Evolutionary conservation across 2,113 vertebrate species (phyloP).

Genomic region (Rhinoderma darwinii): DNA sequence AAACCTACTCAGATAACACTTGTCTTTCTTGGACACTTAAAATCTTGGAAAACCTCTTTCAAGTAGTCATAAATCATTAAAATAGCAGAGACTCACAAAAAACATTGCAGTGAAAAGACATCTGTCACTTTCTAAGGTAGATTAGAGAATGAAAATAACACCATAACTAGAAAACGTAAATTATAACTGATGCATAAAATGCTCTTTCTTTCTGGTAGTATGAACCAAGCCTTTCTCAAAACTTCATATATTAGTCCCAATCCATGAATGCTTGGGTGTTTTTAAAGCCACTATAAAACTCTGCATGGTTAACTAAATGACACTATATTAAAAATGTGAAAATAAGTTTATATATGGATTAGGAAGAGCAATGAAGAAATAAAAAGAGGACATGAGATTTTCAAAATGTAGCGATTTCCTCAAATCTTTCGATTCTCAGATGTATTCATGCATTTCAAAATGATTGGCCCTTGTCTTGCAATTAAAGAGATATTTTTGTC

Average conservation of each 20-base stretch:
- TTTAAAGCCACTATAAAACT: too few relatives aligned
- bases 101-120: not conserved
- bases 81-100: not conserved
- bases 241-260: too few relatives aligned
- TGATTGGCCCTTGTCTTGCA: slow-evolving; percentile 12
- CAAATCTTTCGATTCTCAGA: not conserved
- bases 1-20: not conserved
- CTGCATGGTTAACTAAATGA: not conserved
- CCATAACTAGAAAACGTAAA: not conserved
- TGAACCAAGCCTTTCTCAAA: too few relatives aligned
- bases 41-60: not conserved
- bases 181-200: not conserved
- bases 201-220: not conserved
- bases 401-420: too few relatives aligned
- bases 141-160: not conserved
- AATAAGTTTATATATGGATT: not conserved
- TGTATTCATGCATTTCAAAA: not conserved
- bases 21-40: too few relatives aligned
- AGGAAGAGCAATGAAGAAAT: not conserved
- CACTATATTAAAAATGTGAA: not conserved
- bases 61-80: not conserved
- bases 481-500: not conserved
- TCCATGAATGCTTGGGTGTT: too few relatives aligned
- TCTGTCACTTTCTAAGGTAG: not conserved
- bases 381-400: not conserved